Percentiles rank a stretch among this genome's conserved stretches.
Evolutionary conservation across 2,888 invertebrate genomes (phyloP).

Genomic region (Fissipunctia ypsillon): DNA sequence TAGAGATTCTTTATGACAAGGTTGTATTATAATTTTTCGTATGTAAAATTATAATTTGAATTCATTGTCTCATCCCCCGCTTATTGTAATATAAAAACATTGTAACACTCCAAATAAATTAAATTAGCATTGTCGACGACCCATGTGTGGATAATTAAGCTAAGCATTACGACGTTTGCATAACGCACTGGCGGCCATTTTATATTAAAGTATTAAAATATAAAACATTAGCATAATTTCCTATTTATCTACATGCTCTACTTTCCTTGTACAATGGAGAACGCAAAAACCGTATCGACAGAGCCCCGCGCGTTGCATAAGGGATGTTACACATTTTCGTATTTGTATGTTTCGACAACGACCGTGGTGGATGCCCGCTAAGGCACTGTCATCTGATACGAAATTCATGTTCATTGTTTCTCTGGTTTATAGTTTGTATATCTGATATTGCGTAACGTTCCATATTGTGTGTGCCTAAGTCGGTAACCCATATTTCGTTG

Average conservation of each 20-base stretch:
- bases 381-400: conserved; percentile 65
- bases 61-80: conserved; percentile 8
- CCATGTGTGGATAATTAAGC: conserved; percentile 52
- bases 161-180: conserved; percentile 47
- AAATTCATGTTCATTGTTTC: conserved; percentile 60
- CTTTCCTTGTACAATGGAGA: conserved; percentile 74
- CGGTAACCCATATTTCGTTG: conserved; percentile 21
- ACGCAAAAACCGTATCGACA: conserved; percentile 68
- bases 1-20: too few relatives aligned
- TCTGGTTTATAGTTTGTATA: conserved; percentile 31
- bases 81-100: conserved; percentile 10
- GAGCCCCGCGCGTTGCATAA: conserved; percentile 61
- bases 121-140: conserved; percentile 51
- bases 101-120: conserved; percentile 36
- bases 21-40: background rate
- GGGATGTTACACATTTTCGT: conserved; percentile 55
- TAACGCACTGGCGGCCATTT: conserved; percentile 44
- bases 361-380: conserved; percentile 37
- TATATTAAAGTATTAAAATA: conserved; percentile 52
- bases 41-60: background rate
- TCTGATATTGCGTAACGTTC: conserved; percentile 59
- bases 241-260: conserved; percentile 74
- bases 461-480: conserved; percentile 26
- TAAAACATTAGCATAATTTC: conserved; percentile 66
- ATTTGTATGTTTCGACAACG: conserved; percentile 37